Evolutionary conservation across 1,140 invertebrate species (phyloP).

Genomic region (Neodiprion virginianus): DNA sequence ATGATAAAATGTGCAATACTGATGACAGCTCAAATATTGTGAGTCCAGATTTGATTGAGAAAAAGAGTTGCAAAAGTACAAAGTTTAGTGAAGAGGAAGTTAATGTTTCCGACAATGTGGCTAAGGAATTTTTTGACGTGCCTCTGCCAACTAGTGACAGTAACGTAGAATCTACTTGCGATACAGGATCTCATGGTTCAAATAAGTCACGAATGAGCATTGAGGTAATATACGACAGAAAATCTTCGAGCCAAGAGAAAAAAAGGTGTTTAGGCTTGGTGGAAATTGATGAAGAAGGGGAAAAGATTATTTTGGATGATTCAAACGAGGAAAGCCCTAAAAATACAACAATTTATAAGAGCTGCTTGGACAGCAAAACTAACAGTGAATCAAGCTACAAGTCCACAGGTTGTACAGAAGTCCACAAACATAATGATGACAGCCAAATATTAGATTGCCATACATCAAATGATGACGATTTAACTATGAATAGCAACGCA

Average conservation of each 20-base stretch:
- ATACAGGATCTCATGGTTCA: neutral
- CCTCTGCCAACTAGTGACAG: constrained; percentile 13
- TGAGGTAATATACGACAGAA: constrained; percentile 48
- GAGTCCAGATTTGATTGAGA: no score
- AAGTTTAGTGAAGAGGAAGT: neutral
- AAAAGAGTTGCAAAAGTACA: no score
- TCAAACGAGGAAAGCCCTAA: constrained; percentile 36
- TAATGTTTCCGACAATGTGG: neutral
- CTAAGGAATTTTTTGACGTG: constrained; percentile 4
- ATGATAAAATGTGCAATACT: neutral
- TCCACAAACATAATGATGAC: constrained; percentile 15
- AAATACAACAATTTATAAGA: constrained; percentile 33
- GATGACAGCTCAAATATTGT: neutral
- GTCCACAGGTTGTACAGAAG: constrained; percentile 28
- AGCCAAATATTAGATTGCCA: constrained; percentile 20
- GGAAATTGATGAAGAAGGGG: constrained; percentile 48
- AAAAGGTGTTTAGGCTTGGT: constrained; percentile 43
- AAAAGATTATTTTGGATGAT: constrained; percentile 42
- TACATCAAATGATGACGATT: constrained; percentile 32
- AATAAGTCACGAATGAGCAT: constrained; percentile 42
- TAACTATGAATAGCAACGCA: constrained; percentile 29
- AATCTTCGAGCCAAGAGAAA: constrained; percentile 23
- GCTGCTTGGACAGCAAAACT: constrained; percentile 30
- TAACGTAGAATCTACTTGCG: constrained; percentile 2
- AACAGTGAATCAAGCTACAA: constrained; percentile 34